Evolutionary conservation across 2,888 invertebrate species (phyloP).

Genomic region (Nematopogon swammerdamellus): DNA sequence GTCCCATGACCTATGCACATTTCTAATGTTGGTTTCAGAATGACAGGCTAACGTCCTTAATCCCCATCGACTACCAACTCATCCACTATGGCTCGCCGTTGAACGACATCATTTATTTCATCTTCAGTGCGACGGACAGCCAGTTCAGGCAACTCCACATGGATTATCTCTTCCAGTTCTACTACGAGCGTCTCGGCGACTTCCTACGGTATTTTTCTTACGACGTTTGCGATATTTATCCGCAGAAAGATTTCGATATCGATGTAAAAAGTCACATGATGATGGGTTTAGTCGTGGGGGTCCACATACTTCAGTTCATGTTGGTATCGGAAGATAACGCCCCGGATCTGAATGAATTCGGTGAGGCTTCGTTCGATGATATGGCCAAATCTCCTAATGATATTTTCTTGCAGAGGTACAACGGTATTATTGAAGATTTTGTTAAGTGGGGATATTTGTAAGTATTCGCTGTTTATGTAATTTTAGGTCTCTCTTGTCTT

Average conservation of each 20-base stretch:
- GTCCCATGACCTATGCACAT: no score
- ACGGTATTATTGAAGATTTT: conserved; percentile 10
- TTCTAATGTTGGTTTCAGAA: conserved; percentile 18
- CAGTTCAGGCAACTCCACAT: conserved; percentile 22
- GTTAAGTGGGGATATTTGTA: not conserved
- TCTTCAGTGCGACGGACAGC: conserved; percentile 20
- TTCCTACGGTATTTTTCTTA: conserved; percentile 14
- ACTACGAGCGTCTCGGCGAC: conserved; percentile 17
- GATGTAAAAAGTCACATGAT: conserved; percentile 19
- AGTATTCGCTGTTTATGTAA: no score
- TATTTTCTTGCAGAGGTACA: not conserved
- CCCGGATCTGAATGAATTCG: not conserved
- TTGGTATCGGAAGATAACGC: conserved; percentile 11
- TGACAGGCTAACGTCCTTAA: conserved; percentile 17
- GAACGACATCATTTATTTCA: conserved; percentile 23
- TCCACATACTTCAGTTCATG: conserved; percentile 19
- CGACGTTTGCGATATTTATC: not conserved
- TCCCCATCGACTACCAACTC: conserved; percentile 25
- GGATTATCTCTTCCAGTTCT: conserved; percentile 19
- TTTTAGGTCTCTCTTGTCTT: no score
- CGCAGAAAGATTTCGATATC: conserved; percentile 17
- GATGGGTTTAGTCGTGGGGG: conserved; percentile 20
- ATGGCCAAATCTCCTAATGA: not conserved
- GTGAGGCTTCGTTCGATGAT: not conserved
- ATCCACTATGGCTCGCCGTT: conserved; percentile 21